Evolutionary conservation across 1,140 invertebrate species (phyloP), one percentile per base, ranked within the genome.

Genomic region (Ips typographus): DNA sequence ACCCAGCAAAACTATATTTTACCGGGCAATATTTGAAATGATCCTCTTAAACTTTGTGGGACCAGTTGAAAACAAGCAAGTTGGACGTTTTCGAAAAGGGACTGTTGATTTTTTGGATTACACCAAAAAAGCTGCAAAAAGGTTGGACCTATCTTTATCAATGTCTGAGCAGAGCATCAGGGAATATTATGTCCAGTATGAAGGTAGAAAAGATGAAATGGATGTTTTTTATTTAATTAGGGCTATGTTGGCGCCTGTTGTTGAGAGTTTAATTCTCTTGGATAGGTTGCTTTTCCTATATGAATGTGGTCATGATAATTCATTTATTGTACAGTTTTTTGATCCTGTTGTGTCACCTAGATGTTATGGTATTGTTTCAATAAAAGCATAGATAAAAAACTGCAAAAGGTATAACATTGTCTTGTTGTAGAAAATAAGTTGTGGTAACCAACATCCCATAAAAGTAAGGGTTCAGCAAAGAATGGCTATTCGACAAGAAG

Each of bases 231-330:
- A 94, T 84, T 86, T 92, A 39, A 73, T 96, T 39, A 85, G 94
- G 73, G 84, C 94, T 75, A 85, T 89, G 69, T 82, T 95, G 66
- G 92, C 93, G 7, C 92, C 93, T 38, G 85, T 94, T 5, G 83
- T 97, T 43, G 95, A 98, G 83, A 87, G 86, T 72, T 81, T 94
- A 1, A 90, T 97, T 72, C 82, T 96, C 55, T 80, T 96, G 36
- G 95, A 98, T 81, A 86, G 94, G 77, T 78, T 93, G 39, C 80
- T 95, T 62, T 96, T 86, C 84, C 85, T 98, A 4, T 77, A 86
- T 67, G 92, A 95, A 79, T 82, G 85, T 75, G 84, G 84, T 40
- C 85, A 88, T 75, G 73, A 82, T 2, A 83, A 88, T 70, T 84
- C 87, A n/a, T 87, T 84, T 81, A 77, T 93, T 49, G 84, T 91